Evolutionary conservation across 1,140 invertebrate species (phyloP).

Genomic region (Pentalonia nigronervosa): DNA sequence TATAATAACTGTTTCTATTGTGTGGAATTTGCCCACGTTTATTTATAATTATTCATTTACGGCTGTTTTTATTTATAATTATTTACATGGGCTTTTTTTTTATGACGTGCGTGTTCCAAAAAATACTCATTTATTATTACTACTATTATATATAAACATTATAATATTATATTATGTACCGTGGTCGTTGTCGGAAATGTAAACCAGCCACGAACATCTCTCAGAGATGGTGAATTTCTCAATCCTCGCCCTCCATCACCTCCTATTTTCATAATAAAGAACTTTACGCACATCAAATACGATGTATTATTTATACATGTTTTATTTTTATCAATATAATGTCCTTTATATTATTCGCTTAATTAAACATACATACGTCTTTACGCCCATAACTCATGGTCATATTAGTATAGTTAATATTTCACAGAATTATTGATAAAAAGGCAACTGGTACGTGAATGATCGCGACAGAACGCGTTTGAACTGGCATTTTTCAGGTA

Average conservation of each 20-base stretch:
- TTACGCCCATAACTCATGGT: not conserved
- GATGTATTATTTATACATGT: not conserved
- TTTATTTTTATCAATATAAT: not conserved
- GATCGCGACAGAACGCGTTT: no score
- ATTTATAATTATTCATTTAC: conserved; percentile 9
- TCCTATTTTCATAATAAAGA: not conserved
- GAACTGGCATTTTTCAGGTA: no score
- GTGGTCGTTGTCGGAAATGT: not conserved
- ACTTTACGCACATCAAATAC: not conserved
- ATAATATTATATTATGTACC: not conserved
- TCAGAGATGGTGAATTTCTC: not conserved
- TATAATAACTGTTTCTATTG: not conserved
- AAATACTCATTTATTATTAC: not conserved
- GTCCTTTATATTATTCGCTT: not conserved
- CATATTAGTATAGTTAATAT: not conserved
- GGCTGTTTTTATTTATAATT: not conserved
- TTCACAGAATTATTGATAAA: not conserved
- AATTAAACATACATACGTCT: not conserved
- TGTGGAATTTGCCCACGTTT: not conserved
- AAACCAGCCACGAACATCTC: not conserved
- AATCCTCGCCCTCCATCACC: not conserved
- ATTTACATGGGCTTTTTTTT: not conserved
- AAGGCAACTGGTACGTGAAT: not conserved
- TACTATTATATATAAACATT: not conserved
- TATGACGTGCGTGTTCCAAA: not conserved